These are phyloP conservation scores for Nettapus auritus DNA, from an alignment of 2,113 vertebrate genomes.

Conservation along the genomic window DNA sequence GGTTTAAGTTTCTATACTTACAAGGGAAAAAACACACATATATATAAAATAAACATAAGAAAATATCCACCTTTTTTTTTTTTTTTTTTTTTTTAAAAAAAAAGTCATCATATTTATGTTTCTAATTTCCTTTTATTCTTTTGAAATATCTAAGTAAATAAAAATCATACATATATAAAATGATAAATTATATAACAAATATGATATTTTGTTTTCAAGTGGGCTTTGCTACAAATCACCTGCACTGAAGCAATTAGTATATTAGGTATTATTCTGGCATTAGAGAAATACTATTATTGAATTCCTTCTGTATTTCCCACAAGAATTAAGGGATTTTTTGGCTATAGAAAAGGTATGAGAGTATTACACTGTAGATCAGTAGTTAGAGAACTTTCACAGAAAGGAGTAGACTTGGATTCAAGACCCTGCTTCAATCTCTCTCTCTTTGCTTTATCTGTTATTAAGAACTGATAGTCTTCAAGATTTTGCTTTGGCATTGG, in stretches of 20 bases:
- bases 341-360: neutral
- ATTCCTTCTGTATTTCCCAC: neutral
- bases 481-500: neutral
- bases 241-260: neutral
- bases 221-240: neutral
- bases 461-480: neutral
- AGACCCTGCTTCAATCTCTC: rapidly evolving
- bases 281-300: neutral
- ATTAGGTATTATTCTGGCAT: neutral
- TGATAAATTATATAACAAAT: neutral
- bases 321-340: neutral
- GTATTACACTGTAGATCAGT: neutral
- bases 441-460: neutral
- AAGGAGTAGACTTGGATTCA: neutral
- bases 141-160: neutral
- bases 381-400: neutral
- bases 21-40: neutral
- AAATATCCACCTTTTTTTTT: neutral
- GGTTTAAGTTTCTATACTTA: neutral
- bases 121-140: neutral
- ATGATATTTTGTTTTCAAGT: neutral
- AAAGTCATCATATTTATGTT: neutral
- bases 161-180: neutral
- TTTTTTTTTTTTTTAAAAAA: neutral
- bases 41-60: no score